Base-by-base conservation (phyloP, 2,888 invertebrate genomes). In the Noctua fimbriata region DNA sequence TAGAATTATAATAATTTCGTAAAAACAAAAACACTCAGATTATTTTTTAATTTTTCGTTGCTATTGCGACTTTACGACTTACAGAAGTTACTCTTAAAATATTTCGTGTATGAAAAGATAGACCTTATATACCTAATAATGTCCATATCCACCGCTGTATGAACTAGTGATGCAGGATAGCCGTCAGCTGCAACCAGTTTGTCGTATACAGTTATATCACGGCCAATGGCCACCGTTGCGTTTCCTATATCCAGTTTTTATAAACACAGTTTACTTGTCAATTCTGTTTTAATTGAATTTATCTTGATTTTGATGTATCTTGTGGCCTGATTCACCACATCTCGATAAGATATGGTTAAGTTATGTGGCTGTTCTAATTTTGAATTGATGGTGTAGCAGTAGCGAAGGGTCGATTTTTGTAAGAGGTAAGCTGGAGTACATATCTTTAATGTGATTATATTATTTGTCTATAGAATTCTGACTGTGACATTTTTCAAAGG, bases 181-280 rank as follows among this genome's bases (percentile, higher is more conserved):
- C 69, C 73, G 79, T 79, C 85, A 84, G 78, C 49, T 73, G 84
- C 67, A 92, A 92, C 92, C 90, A 83, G 92, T 92, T 92, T 88
- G 70, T 79, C 67, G 72, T 60, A 69, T 89, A 92, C 92, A 92
- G 92, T 92, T 92, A 92, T 87, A 85, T 82, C 87, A 89, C 83
- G 88, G 83, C 75, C 86, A 76, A 82, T 84, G 88, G 77, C 72
- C 81, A 86, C 76, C 72, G 74, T 79, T 78, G 77, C 73, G 69
- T 80, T 83, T 84, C 79, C 79, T 84, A 78, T 63, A 72, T 60
- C 69, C 41, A 78, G 80, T 76, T 86, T 82, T 81, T 81, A 76
- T 84, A 74, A 67, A 12, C 58, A 58, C 49, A 69, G 14, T 78
- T 79, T 67, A 60, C 47, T 32, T 71, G 80, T 47, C 36, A 36